These are phyloP conservation scores for Torymus texanus DNA, from an alignment of 2,888 invertebrate species.

Conservation along the genomic window DNA sequence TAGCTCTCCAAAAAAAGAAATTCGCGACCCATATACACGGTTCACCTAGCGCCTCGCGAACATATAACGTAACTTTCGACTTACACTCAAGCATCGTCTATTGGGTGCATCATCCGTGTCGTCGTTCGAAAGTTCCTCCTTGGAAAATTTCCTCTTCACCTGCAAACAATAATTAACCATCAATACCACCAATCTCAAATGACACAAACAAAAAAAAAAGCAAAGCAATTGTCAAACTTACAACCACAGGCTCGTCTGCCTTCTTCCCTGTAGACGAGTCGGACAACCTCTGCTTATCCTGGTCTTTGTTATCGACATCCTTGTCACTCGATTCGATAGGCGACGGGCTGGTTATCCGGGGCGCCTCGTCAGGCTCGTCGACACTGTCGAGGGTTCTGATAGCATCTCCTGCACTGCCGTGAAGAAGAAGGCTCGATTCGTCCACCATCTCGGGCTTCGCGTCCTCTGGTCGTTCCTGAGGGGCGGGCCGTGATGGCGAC, in stretches of 20 bases:
- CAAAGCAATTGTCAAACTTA: conserved; percentile 23
- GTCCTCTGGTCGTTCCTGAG: background rate
- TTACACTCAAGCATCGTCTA: conserved; percentile 72
- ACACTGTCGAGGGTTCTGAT: too few relatives aligned
- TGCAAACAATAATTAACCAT: conserved; percentile 39
- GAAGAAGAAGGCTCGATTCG: conserved; percentile 13
- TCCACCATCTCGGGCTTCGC: conserved; percentile 36
- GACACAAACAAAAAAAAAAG: background rate
- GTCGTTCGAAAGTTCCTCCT: conserved; percentile 72
- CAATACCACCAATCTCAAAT: too few relatives aligned
- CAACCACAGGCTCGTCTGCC: conserved; percentile 43
- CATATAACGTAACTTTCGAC: conserved; percentile 46
- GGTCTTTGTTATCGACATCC: conserved; percentile 18
- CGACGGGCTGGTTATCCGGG: background rate
- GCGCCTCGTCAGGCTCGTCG: conserved; percentile 39
- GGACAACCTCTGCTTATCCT: conserved; percentile 21
- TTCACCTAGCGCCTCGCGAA: too few relatives aligned
- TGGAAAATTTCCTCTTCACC: conserved; percentile 68
- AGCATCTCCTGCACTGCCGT: too few relatives aligned
- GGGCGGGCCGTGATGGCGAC: background rate
- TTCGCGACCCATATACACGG: too few relatives aligned
- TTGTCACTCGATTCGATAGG: too few relatives aligned
- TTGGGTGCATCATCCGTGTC: conserved; percentile 64
- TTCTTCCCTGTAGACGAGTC: conserved; percentile 22
- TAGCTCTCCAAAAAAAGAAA: too few relatives aligned